Base-by-base conservation (phyloP, 92 coral and sea anemone genomes). In the Phenganax subtilis region DNA sequence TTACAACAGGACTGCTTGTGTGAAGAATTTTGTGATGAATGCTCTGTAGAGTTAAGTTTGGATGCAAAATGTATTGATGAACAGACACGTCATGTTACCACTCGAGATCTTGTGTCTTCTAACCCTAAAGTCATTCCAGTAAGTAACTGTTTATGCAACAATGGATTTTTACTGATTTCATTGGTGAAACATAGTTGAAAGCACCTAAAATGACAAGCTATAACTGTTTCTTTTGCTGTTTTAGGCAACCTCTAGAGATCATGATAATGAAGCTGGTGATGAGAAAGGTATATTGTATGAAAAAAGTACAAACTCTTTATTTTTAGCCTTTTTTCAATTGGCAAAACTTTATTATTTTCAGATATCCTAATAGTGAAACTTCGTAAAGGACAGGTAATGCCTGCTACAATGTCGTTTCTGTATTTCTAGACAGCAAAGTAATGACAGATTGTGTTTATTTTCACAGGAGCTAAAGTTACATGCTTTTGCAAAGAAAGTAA, bases 401-500 rank as follows among this genome's bases (percentile, higher is more conserved):
- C 14, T 20, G 56, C 27, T 7, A 27, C 51, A 7, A 10, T 12
- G 56, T 16, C 2, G 20, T 56, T 77, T 47, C 51, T 12, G 3
- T 8, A 16, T 57, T 37, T 37, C 47, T 37, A 5, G 47, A 37
- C 5, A 5, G 47, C 47, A 37, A 37, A 37, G 3, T 37, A 5
- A 1, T 37, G 47, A 37, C 47, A 37, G 47, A 37, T 37, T 37
- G 5, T 63, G 15, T 72, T 77, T 29, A 51, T 86, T 75, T 7
- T 11, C 25, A 56, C 84, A 91, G 91, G 99, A 96, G 67, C 85
- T 96, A 20, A 96, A 96, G 75, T 88, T 96, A 12, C 90, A 87
- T 68, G 99, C 97, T 12, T 96, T 85, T 85, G 99, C 99, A 47
- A 96, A 96, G 81, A 96, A 96, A 93, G 99, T 96, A 83, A 84